Evolutionary conservation across 2,888 invertebrate species (phyloP).

Genomic region (Epinotia nisella): DNA sequence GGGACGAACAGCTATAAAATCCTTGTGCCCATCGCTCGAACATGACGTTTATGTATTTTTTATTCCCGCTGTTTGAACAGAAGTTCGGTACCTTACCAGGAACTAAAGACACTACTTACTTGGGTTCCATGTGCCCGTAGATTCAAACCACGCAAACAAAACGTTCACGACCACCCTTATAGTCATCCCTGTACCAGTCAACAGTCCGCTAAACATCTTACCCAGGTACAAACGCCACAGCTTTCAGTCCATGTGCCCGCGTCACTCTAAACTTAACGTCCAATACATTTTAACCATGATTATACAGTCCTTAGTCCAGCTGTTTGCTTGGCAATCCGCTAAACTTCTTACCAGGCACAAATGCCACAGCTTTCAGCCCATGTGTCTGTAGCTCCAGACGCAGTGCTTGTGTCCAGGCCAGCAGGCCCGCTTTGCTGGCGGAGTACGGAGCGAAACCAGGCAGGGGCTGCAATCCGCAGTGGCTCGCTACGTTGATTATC

Average conservation of each 20-base stretch:
- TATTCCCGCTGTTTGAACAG: no score
- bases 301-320: no score
- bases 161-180: not conserved
- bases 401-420: constrained; percentile 89
- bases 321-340: no score
- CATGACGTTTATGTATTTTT: no score
- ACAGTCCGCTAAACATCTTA: not conserved
- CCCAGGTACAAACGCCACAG: not conserved
- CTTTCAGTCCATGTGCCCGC: not conserved
- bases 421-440: constrained; percentile 91
- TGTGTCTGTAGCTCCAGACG: constrained; percentile 89
- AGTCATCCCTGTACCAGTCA: no score
- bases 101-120: no score
- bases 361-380: constrained; percentile 88
- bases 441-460: constrained; percentile 91
- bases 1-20: no score
- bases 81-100: no score
- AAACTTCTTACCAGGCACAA: constrained; percentile 88
- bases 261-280: not conserved
- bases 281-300: no score
- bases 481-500: constrained; percentile 92
- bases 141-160: no score
- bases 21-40: no score
- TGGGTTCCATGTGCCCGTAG: no score
- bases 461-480: constrained; percentile 89